These are phyloP conservation scores for Lycodopsis pacificus DNA, from an alignment of 2,797 vertebrate genomes.

Conservation along the genomic window DNA sequence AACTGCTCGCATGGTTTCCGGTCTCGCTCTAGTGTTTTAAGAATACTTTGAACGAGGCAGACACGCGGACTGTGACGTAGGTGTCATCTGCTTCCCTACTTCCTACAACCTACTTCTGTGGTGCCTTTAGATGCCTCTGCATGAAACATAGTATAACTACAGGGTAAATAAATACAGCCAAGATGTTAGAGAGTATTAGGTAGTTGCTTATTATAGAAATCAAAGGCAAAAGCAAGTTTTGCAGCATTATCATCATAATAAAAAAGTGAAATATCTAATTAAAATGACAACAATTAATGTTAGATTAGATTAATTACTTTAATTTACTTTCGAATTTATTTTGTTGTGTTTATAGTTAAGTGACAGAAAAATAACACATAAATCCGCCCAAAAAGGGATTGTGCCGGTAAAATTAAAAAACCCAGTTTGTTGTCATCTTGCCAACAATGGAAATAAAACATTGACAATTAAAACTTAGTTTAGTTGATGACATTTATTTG, in stretches of 20 bases:
- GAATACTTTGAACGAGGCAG: conserved; percentile 34
- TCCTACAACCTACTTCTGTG: conserved; percentile 11
- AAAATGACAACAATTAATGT: not conserved
- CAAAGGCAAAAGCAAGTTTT: not conserved
- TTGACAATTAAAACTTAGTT: not conserved
- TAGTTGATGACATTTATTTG: not conserved
- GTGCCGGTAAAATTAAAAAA: not conserved
- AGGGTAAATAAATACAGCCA: not conserved
- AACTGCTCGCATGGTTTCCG: conserved; percentile 1
- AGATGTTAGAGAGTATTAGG: not conserved
- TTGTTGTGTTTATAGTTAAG: not conserved
- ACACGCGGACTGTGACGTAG: conserved; percentile 38
- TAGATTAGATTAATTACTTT: not conserved
- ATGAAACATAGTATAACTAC: not conserved
- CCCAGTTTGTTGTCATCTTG: not conserved
- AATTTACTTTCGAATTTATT: not conserved
- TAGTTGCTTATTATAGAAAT: not conserved
- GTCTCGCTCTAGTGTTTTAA: not conserved
- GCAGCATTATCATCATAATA: not conserved
- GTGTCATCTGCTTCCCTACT: conserved; percentile 8
- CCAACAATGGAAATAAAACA: not conserved
- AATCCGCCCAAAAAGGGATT: not conserved
- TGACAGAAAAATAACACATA: not conserved
- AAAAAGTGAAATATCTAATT: not conserved
- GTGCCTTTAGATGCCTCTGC: not conserved